phyloP scores from a whole-genome alignment of 2,888 invertebrate species.

The Isotomurus palustris region DNA sequence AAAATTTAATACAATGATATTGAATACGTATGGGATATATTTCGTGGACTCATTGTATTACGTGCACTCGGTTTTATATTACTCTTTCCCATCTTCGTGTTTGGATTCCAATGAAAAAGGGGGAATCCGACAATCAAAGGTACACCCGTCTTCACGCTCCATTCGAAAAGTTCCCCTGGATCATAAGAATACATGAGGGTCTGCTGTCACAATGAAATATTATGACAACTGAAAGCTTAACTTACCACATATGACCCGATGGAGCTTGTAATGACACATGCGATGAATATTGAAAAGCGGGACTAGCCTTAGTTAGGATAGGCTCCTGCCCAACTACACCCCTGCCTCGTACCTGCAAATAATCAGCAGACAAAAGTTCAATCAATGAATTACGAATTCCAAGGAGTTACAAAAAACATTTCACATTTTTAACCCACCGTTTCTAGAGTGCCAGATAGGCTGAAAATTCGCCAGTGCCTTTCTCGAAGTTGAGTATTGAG shows the following conservation, averaged over 20 bases:
- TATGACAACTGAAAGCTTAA: conserved; percentile 15
- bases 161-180: conserved; percentile 91
- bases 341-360: conserved; percentile 64
- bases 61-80: no score
- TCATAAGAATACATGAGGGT: conserved; percentile 6
- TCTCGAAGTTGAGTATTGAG: conserved; percentile 87
- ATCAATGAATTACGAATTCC: neutral
- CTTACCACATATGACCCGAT: conserved; percentile 95
- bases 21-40: no score
- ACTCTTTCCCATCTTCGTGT: conserved; percentile 60
- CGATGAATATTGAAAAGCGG: conserved; percentile 97
- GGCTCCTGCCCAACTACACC: conserved; percentile 99
- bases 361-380: neutral
- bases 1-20: no score
- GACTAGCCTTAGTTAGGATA: conserved; percentile 74
- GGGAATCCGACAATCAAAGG: conserved; percentile 95
- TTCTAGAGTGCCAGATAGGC: conserved; percentile 86
- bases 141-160: conserved; percentile 94
- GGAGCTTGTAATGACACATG: conserved; percentile 95
- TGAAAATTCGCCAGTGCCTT: conserved; percentile 97
- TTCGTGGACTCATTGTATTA: no score
- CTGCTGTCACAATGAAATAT: neutral
- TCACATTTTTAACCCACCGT: conserved; percentile 58
- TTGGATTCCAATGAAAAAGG: conserved; percentile 96
- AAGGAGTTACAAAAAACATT: neutral